Base-by-base conservation (phyloP, 2,797 vertebrate species). In the Mus spretus region DNA sequence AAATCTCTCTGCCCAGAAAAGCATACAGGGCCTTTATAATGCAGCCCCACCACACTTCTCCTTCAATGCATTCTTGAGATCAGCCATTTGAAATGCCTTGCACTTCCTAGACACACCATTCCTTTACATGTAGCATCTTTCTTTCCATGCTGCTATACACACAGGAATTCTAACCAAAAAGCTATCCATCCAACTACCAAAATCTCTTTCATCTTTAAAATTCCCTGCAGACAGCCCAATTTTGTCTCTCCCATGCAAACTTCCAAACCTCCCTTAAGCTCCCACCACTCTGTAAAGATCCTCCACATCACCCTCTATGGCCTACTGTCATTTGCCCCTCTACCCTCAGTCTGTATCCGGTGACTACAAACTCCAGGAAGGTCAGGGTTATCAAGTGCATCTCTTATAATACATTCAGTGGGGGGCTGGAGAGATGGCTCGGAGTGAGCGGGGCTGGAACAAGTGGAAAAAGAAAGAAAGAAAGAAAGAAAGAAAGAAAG, bases 131-230 rank as follows among this genome's bases (percentile, higher is more conserved):
- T 11, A 63, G 22, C 34, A 17, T 31, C 28, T 79, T 79, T n/a
- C 61, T 90, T 65, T 37, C 15, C 24, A 24, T 2, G 40, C 13
- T 12, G 55, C 50, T 77, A 77, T 47, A 47, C 57, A 40, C 57
- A 40, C 1, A 13, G 67, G 65, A 55, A 78, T 44, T 96, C 40
- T 72, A 92, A 67, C 80, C 70, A 40, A 91, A 78, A 80, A 1
- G 1, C 1, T 28, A 12, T 59, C 1, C 31, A 11, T 87, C 95
- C 47, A 70, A 79, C 28, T 20, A 40, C 81, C 82, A 55, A 90
- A 63, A 22, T 59, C 70, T 59, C 59, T 93, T 2, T 63, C 14
- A 37, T 13, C 91, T 95, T 96, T 72, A 93, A 80, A 93, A 95
- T 12, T 59, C 70, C 20, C 7, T 11, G 83, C 24, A 0, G 55